Percentiles rank a stretch among this genome's conserved stretches.
Conservation (phyloP, 2,113 vertebrate genomes). For the Brachionichthys hirsutus region DNA sequence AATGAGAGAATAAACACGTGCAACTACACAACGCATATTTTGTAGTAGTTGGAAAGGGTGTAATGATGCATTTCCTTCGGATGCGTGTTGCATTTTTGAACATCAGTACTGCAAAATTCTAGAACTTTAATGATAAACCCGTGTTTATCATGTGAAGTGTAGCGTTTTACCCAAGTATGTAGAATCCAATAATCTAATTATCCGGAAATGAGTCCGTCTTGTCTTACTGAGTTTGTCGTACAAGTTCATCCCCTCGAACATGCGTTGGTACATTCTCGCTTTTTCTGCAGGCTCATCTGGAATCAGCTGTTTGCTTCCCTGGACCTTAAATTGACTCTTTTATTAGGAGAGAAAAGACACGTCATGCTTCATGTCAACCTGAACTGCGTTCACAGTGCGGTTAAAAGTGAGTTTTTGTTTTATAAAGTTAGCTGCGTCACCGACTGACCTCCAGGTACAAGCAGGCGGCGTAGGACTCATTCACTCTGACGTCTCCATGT, state of each 20-base stretch:
- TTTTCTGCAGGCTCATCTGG: slow-evolving; percentile 63
- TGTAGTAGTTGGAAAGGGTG: not conserved
- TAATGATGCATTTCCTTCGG: not conserved
- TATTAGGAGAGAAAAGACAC: not conserved
- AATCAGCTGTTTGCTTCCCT: slow-evolving; percentile 73
- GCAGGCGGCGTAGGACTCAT: slow-evolving; percentile 77
- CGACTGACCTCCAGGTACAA: slow-evolving; percentile 77
- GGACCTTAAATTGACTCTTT: slow-evolving; percentile 73
- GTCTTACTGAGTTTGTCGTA: slow-evolving; percentile 74
- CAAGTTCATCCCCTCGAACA: slow-evolving; percentile 70
- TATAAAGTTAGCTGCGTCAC: no score
- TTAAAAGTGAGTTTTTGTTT: no score
- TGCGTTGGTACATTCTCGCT: slow-evolving; percentile 73
- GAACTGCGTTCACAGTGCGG: no score
- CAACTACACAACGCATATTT: no score
- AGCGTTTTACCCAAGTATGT: no score
- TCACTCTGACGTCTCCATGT: slow-evolving; percentile 68
- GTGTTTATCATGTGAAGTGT: no score
- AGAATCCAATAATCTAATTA: no score
- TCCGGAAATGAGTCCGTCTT: not conserved
- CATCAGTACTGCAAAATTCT: not conserved
- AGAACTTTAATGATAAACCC: no score
- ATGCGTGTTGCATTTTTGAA: not conserved
- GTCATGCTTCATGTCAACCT: not conserved
- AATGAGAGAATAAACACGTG: not conserved